Base-by-base conservation (phyloP, 2,888 invertebrate genomes). In the Drosophila koepferae region DNA sequence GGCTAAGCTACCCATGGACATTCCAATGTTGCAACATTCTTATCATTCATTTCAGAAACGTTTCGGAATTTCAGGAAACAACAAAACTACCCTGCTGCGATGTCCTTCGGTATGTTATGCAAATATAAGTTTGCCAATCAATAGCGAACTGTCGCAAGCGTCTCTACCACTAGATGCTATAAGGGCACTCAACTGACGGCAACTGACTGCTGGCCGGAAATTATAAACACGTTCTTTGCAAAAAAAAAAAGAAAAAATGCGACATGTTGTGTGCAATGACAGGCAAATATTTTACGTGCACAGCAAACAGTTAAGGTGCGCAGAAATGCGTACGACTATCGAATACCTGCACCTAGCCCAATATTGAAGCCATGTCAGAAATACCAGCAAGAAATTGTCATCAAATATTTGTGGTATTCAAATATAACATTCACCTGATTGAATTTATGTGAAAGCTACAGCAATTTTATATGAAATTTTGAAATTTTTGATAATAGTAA, bases 251-350 rank as follows among this genome's bases (percentile, higher is more conserved):
- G 18, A 31, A 20, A 28, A 65, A 74, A 65, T 69, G 78, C 68
- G 72, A 70, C 74, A 81, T 69, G 74, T 72, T 67, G 63, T 73
- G 58, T 71, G 63, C 76, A 80, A 67, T 85, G 90, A 88, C 90
- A 90, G 77, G 81, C 80, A 89, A 90, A 90, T 90, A 83, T 90
- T 89, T 85, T 90, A 90, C 90, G 90, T 90, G 90, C 81, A 81
- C 49, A 74, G 59, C 58, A 66, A 64, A 71, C 61, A 58, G 44
- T 36, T 16, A 40, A 56, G 10, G 31, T 20, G 61, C 49, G 4
- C 43, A n/a, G 43, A 60, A 63, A 38, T 49, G 46, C 12, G 44
- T 31, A 7, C 53, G 51, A 61, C 77, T 71, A 49, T 12, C 38
- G 10, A 44, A 71, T 70, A 77, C 74, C 55, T 62, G 38, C 8